phyloP scores from a whole-genome alignment of 2,888 invertebrate species.

The Xylota sylvarum region DNA sequence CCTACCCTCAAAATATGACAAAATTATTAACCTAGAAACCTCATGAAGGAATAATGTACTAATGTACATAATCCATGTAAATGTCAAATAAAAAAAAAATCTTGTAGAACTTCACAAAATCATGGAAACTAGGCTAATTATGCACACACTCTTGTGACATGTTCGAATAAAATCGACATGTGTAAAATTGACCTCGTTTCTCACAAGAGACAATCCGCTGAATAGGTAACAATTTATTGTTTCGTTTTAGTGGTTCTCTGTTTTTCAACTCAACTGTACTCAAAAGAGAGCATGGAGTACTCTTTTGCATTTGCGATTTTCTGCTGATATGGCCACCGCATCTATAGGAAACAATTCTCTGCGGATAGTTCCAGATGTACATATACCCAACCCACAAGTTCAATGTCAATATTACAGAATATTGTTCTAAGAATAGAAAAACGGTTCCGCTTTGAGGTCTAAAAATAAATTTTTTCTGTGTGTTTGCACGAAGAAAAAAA shows the following conservation, averaged over 20 bases:
- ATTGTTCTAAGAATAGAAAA: background rate
- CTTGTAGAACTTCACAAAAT: background rate
- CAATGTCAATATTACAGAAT: conserved; percentile 9
- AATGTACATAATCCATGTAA: background rate
- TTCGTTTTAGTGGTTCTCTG: background rate
- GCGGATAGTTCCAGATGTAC: background rate
- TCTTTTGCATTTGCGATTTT: background rate
- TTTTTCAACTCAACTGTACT: background rate
- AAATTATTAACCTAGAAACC: conserved; percentile 1
- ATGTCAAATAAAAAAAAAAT: background rate
- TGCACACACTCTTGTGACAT: background rate
- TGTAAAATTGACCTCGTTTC: background rate
- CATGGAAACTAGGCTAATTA: background rate
- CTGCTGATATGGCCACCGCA: background rate
- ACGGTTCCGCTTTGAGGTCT: background rate
- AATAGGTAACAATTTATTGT: background rate
- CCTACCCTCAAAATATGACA: background rate
- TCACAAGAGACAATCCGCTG: background rate
- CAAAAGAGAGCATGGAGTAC: background rate
- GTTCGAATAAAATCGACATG: background rate
- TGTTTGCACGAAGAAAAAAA: too few relatives aligned
- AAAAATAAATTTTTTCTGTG: background rate
- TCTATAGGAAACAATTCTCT: background rate
- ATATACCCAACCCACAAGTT: background rate
- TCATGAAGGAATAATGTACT: background rate